Conservation (phyloP, 2,797 vertebrate species). For the Microctenopoma stevenorrisi region DNA sequence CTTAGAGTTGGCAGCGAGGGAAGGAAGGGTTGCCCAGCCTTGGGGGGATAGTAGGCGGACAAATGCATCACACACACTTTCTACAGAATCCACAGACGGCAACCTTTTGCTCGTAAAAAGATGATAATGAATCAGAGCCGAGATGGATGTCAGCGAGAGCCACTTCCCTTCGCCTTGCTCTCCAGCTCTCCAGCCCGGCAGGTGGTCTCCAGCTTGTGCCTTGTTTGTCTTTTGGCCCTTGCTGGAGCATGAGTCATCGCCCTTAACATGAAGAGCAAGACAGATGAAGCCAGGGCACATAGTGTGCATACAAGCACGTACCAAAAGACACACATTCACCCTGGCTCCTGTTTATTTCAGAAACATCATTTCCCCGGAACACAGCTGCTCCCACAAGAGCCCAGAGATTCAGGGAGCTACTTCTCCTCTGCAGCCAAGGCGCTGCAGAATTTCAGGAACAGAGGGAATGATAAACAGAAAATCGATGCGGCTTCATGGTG, state of each 20-base stretch:
- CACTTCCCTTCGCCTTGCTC: conserved; percentile 43
- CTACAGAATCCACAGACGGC: conserved; percentile 51
- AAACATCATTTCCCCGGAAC: conserved; percentile 41
- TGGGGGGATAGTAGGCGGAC: conserved; percentile 52
- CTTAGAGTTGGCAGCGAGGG: conserved; percentile 67
- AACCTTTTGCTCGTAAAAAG: conserved; percentile 68
- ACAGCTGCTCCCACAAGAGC: conserved; percentile 55
- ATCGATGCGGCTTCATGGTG: conserved; percentile 59
- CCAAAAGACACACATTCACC: conserved; percentile 31
- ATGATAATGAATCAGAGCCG: conserved; percentile 68
- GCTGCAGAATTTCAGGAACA: conserved; percentile 50
- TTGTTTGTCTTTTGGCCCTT: conserved; percentile 57
- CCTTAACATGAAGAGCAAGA: conserved; percentile 55
- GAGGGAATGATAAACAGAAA: conserved; percentile 64
- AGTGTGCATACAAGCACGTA: conserved; percentile 2
- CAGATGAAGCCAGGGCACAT: conserved; percentile 39
- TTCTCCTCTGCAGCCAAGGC: conserved; percentile 28
- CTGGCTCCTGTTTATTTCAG: conserved; percentile 12
- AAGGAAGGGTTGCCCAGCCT: conserved; percentile 54
- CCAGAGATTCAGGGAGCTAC: conserved; percentile 40
- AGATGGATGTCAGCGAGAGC: conserved; percentile 53
- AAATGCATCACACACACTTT: conserved; percentile 65
- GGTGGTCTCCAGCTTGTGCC: conserved; percentile 61
- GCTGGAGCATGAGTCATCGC: conserved; percentile 59
- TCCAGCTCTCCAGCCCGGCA: conserved; percentile 54